phyloP scores from a whole-genome alignment of 2,797 vertebrate species.

The Lepilemur ruficaudatus region DNA sequence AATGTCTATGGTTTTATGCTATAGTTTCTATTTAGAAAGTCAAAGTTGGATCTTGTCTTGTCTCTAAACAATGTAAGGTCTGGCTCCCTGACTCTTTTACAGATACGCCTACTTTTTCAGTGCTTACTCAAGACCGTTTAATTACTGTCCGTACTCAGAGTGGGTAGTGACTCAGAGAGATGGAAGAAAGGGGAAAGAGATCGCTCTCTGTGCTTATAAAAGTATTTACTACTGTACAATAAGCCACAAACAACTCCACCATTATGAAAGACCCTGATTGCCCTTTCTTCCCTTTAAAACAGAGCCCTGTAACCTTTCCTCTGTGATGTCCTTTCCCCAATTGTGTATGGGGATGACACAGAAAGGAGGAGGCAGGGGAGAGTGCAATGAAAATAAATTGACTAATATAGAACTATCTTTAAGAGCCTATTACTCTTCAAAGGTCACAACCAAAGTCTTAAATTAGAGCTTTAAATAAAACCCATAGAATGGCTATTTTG shows the following conservation, averaged over 20 bases:
- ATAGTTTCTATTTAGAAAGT: background rate
- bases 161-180: conserved; percentile 23
- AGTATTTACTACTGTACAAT: background rate
- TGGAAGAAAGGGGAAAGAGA: background rate
- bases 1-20: background rate
- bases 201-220: background rate
- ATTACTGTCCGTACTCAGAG: background rate
- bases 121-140: conserved; percentile 16
- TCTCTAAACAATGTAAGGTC: background rate
- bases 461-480: conserved; percentile 3
- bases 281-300: background rate
- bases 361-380: background rate
- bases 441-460: background rate
- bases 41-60: background rate
- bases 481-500: background rate
- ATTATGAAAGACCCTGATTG: background rate
- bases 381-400: background rate
- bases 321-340: background rate
- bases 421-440: background rate
- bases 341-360: background rate
- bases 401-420: background rate
- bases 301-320: background rate
- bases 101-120: background rate
- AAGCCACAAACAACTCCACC: background rate
- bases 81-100: background rate